These are phyloP conservation scores for Elanus axillaris DNA, from an alignment of 2,113 vertebrate species.

Conservation along the genomic window DNA sequence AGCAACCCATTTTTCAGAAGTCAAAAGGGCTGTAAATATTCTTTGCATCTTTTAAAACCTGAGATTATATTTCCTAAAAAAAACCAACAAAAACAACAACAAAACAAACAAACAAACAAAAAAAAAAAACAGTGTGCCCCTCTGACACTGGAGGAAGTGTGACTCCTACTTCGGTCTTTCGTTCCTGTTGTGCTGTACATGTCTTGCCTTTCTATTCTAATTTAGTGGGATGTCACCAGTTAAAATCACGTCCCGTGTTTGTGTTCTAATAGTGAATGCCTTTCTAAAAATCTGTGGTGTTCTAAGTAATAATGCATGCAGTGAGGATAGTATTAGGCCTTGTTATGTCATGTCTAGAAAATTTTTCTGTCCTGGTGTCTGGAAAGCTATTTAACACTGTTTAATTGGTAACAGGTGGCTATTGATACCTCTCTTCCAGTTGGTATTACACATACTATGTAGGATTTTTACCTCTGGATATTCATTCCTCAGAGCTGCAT, in stretches of 20 bases:
- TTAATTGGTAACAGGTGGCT: not conserved
- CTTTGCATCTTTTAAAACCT: not conserved
- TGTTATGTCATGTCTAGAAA: not conserved
- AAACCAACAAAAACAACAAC: too few species aligned
- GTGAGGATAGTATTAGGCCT: not conserved
- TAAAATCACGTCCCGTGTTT: not conserved
- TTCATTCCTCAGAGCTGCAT: not conserved
- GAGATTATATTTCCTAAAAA: not conserved
- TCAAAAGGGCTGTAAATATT: not conserved
- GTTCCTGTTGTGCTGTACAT: not conserved
- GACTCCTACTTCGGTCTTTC: not conserved
- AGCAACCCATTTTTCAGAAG: not conserved
- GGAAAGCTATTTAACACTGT: not conserved
- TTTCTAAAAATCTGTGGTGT: not conserved
- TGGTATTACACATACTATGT: rapidly evolving
- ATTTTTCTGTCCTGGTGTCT: not conserved
- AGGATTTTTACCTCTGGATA: not conserved
- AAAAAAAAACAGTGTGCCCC: not conserved
- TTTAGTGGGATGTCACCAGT: not conserved
- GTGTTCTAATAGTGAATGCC: not conserved
- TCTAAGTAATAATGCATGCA: not conserved
- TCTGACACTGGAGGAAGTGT: not conserved
- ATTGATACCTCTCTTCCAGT: not conserved
- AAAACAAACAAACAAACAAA: too few species aligned
- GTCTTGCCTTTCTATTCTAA: not conserved